These are phyloP conservation scores for Centrocercus urophasianus DNA, from an alignment of 2,113 vertebrate genomes.

Conservation along the genomic window DNA sequence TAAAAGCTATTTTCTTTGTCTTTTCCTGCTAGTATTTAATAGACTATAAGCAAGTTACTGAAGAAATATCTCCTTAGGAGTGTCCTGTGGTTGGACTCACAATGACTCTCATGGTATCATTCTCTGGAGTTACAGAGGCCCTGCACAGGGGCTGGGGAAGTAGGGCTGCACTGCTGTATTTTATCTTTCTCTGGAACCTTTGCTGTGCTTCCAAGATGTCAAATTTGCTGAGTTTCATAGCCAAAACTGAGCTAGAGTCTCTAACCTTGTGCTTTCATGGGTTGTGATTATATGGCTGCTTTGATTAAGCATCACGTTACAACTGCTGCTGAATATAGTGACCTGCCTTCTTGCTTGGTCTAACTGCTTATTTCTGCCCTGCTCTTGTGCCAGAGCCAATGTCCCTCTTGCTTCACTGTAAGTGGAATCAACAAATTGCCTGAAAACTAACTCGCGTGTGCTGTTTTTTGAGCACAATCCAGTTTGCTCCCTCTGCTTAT, in stretches of 20 bases:
- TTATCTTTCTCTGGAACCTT: not conserved
- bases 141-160: not conserved
- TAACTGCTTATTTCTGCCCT: not conserved
- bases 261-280: not conserved
- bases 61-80: not conserved
- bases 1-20: not conserved
- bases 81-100: not conserved
- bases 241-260: not conserved
- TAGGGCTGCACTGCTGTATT: not conserved
- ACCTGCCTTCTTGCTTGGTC: not conserved
- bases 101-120: not conserved
- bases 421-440: not conserved
- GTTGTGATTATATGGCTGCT: not conserved
- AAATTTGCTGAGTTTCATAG: not conserved
- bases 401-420: not conserved
- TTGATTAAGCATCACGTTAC: not conserved
- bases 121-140: not conserved
- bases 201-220: not conserved
- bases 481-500: not conserved
- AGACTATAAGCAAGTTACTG: not conserved
- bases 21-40: slow-evolving; percentile 28
- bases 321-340: not conserved
- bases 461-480: not conserved
- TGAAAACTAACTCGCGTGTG: not conserved
- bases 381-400: not conserved